phyloP scores from a whole-genome alignment of 2,797 vertebrate species.

The Falco biarmicus region DNA sequence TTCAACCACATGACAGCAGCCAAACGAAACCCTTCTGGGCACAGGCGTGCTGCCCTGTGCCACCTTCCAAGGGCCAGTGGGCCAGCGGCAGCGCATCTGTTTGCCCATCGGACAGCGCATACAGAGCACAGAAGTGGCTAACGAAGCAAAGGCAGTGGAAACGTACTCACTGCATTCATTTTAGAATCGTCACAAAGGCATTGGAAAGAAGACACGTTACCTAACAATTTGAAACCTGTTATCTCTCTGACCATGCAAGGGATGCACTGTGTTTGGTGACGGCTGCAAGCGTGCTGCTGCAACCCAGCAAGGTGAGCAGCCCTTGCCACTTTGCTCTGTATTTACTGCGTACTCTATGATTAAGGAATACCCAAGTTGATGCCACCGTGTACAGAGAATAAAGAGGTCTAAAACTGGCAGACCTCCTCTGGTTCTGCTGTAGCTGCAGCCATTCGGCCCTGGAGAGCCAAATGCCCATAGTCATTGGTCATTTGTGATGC shows the following conservation, averaged over 20 bases:
- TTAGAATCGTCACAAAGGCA: not conserved
- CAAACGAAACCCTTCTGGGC: not conserved
- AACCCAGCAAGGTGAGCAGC: not conserved
- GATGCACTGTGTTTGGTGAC: not conserved
- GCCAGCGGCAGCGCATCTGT: not conserved
- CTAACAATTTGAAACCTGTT: not conserved
- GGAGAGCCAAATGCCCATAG: constrained; percentile 94
- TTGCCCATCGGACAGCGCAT: not conserved
- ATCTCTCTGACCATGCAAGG: not conserved
- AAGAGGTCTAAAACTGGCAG: constrained; percentile 69
- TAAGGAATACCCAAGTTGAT: not conserved
- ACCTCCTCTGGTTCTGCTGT: constrained; percentile 98
- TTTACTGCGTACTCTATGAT: not conserved
- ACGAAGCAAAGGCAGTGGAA: not conserved
- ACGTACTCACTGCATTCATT: not conserved
- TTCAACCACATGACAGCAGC: not conserved
- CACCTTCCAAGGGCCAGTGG: not conserved
- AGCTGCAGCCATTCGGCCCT: constrained; percentile 93
- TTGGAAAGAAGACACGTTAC: not conserved
- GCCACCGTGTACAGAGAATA: not conserved
- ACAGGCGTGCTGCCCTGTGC: not conserved
- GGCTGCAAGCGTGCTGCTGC: not conserved
- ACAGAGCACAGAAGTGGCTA: not conserved
- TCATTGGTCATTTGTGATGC: constrained; percentile 98
- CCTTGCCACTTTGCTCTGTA: not conserved